phyloP scores from a whole-genome alignment of 2,888 invertebrate species.

The Baccha elongata region DNA sequence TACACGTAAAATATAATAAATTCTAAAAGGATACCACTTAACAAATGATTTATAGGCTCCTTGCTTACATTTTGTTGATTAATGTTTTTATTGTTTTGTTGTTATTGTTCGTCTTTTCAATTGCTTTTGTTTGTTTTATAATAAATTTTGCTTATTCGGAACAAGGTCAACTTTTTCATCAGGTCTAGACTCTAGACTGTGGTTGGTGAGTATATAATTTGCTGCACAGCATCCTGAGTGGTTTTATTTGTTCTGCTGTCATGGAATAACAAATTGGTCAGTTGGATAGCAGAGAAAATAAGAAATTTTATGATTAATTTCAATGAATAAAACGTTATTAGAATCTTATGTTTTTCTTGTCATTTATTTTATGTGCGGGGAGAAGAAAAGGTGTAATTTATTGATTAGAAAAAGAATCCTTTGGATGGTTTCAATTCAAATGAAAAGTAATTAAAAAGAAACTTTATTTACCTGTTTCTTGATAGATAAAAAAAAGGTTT shows the following conservation, averaged over 20 bases:
- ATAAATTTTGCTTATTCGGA: slow-evolving; percentile 47
- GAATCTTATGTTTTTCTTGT: slow-evolving; percentile 7
- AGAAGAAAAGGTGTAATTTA: not conserved
- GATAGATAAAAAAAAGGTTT: no score
- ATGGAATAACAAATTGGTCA: slow-evolving; percentile 38
- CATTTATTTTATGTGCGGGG: no score
- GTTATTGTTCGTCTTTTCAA: slow-evolving; percentile 20
- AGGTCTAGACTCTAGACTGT: slow-evolving; percentile 51
- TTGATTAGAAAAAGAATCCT: not conserved
- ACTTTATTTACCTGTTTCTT: not conserved
- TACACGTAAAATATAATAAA: slow-evolving; percentile 49
- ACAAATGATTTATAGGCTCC: slow-evolving; percentile 63
- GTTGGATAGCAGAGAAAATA: not conserved
- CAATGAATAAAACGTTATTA: slow-evolving; percentile 5
- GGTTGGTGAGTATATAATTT: slow-evolving; percentile 35
- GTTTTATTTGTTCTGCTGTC: slow-evolving; percentile 38
- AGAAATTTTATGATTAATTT: slow-evolving; percentile 32
- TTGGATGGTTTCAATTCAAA: not conserved
- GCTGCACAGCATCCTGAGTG: slow-evolving; percentile 29
- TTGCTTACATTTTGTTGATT: slow-evolving; percentile 72
- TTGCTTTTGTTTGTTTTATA: slow-evolving; percentile 38
- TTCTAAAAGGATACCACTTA: slow-evolving; percentile 66
- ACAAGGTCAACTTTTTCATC: slow-evolving; percentile 44
- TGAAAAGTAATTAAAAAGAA: not conserved
- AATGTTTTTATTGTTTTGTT: slow-evolving; percentile 68